phyloP scores from a whole-genome alignment of 2,797 vertebrate genomes.

The Gymnoscopelus braueri region DNA sequence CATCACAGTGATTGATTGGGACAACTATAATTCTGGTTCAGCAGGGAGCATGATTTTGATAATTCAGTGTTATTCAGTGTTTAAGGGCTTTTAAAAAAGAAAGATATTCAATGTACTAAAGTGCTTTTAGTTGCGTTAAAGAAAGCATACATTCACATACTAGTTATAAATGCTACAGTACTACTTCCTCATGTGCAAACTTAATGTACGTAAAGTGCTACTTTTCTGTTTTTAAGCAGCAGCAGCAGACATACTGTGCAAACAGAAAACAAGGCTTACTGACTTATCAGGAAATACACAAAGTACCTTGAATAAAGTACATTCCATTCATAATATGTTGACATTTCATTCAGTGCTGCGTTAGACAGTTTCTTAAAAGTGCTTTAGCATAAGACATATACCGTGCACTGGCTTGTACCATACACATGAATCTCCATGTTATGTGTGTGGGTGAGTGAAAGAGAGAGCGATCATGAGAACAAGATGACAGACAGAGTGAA shows the following conservation, averaged over 20 bases:
- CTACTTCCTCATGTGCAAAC: slow-evolving; percentile 43
- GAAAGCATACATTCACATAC: background rate
- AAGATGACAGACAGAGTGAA: too few relatives aligned
- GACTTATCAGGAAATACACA: background rate
- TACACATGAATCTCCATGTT: slow-evolving; percentile 7
- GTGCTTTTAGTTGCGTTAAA: slow-evolving; percentile 29
- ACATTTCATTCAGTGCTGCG: slow-evolving; percentile 6
- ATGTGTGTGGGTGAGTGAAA: background rate
- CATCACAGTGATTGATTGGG: too few relatives aligned
- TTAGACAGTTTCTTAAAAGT: slow-evolving; percentile 14
- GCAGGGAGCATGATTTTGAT: background rate
- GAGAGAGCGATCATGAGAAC: too few relatives aligned
- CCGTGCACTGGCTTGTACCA: background rate
- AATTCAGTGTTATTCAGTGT: background rate
- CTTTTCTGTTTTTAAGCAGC: slow-evolving; percentile 5
- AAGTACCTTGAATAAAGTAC: slow-evolving; percentile 11
- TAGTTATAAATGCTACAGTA: background rate
- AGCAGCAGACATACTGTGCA: background rate
- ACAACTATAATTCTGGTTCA: background rate
- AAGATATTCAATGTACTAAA: background rate
- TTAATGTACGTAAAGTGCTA: slow-evolving; percentile 48
- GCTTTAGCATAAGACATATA: background rate
- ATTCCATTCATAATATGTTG: background rate
- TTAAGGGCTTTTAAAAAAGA: background rate
- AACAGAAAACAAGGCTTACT: background rate